Base-by-base conservation (phyloP, 2,888 invertebrate species). In the Cephus rjabovi region DNA sequence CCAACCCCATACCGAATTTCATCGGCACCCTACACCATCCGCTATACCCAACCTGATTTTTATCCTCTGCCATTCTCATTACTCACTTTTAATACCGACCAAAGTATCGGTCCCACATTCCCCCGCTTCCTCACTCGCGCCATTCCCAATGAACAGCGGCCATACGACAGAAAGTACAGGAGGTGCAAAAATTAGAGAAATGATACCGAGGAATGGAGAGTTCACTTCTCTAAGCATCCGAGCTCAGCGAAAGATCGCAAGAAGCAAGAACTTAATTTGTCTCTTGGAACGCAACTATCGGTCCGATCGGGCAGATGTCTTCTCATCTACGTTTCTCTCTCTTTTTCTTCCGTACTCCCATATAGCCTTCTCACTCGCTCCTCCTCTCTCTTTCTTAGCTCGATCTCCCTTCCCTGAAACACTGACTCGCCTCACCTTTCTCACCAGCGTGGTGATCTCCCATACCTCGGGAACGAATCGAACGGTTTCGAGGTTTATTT, bases 191-290 rank as follows among this genome's bases (percentile, higher is more conserved):
- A 56, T 56, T 56, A 56, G 23, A 56, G 56, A 56, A 56, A 56
- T 56, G 23, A 56, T 56, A 23, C 56, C 1, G 6, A 56, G 56
- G 56, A 56, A 56, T 56, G 56, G 56, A 56, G 56, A 56, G 56
- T 56, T 56, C 56, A 56, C 56, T 56, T 56, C 56, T 23, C 56
- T 56, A 56, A 56, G 56, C 56, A 23, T 56, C 56, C 56, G 56
- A 56, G 56, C 56, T 2, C 56, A 9, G 71, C 34, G 15, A 71
- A 71, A 33, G 71, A 71, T 71, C 82, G 79, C 84, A 83, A 87
- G 81, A 82, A 83, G 86, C 88, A 89, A 89, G 89, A 89, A 89
- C 87, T 89, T 89, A 89, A 89, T 89, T 89, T 88, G 89, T 89
- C 89, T 89, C 87, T 81, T 86, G 87, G 88, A 89, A 89, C 87